Conservation (phyloP, 2,113 vertebrate genomes). For the Poecile atricapillus region DNA sequence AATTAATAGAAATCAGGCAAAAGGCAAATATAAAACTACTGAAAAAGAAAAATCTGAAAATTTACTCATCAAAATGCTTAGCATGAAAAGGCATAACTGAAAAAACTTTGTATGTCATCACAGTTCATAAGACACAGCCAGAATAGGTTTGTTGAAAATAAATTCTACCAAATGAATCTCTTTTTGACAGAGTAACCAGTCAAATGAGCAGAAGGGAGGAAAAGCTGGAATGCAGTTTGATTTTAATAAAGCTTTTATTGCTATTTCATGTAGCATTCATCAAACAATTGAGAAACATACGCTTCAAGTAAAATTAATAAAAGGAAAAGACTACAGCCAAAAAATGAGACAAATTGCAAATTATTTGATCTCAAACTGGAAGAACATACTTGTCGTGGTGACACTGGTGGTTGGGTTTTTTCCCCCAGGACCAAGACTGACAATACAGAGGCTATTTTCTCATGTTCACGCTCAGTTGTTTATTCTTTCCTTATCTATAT, state of each 20-base stretch:
- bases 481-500: no score
- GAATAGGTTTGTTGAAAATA: background rate
- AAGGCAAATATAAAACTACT: background rate
- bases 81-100: background rate
- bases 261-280: background rate
- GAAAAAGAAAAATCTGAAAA: background rate
- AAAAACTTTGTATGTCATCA: background rate
- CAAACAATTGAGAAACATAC: background rate
- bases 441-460: no score
- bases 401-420: no score
- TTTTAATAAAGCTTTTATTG: background rate
- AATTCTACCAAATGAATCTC: background rate
- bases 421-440: no score
- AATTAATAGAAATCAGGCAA: background rate
- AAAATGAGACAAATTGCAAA: background rate
- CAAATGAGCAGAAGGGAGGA: background rate
- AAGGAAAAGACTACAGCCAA: background rate
- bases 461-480: no score
- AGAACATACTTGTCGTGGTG: no score
- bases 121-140: background rate
- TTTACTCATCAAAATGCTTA: background rate
- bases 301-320: background rate
- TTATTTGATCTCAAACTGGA: background rate
- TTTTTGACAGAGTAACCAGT: background rate
- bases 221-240: background rate